Conservation (phyloP, 2,888 invertebrate species). For the Cylindroiulus punctatus region DNA sequence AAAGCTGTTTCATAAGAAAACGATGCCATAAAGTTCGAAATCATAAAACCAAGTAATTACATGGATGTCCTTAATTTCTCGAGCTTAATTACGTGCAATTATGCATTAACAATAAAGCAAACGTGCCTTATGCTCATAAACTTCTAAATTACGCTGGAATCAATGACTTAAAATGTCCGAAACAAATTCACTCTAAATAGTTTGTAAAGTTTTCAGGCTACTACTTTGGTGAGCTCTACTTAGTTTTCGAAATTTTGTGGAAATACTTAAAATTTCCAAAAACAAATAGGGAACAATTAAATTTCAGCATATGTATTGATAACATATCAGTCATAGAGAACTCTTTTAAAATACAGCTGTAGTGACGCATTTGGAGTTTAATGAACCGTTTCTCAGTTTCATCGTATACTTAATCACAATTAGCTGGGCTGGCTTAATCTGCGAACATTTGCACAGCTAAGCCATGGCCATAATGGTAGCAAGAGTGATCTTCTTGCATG, state of each 20-base stretch:
- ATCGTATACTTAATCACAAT: neutral
- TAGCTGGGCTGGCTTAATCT: neutral
- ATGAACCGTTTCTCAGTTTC: neutral
- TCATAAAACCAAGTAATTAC: slow-evolving; percentile 40
- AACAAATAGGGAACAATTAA: too few relatives aligned
- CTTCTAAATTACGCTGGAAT: neutral
- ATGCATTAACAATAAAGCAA: neutral
- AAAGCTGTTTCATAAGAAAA: neutral
- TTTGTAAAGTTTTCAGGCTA: too few relatives aligned
- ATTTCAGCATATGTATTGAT: too few relatives aligned
- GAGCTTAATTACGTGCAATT: slow-evolving; percentile 6
- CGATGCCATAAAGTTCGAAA: slow-evolving; percentile 1
- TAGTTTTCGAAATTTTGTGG: too few relatives aligned
- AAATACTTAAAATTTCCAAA: too few relatives aligned
- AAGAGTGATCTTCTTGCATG: slow-evolving; percentile 26
- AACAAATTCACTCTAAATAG: too few relatives aligned
- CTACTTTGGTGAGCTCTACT: too few relatives aligned
- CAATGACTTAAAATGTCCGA: too few relatives aligned
- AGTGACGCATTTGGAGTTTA: neutral
- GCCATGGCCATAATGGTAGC: neutral
- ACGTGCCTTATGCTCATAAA: neutral
- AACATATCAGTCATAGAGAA: too few relatives aligned
- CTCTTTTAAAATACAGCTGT: too few relatives aligned
- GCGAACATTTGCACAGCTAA: slow-evolving; percentile 1
- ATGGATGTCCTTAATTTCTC: neutral